phyloP scores from a whole-genome alignment of 2,888 invertebrate species.

The Phyto melanocephala region DNA sequence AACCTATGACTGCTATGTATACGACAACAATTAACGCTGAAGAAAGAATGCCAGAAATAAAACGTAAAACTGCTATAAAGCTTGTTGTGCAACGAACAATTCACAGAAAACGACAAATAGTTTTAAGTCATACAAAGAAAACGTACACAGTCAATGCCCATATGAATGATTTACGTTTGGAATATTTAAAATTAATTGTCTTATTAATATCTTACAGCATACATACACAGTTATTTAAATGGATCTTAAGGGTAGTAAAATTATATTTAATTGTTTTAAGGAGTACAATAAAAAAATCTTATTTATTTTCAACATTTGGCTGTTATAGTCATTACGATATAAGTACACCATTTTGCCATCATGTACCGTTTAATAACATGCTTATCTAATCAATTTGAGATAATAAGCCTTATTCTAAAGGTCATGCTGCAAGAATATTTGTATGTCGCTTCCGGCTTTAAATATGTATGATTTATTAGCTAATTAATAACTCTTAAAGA shows the following conservation, averaged over 20 bases:
- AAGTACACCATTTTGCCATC: neutral
- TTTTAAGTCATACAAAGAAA: neutral
- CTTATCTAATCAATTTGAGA: constrained; percentile 43
- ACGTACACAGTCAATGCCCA: neutral
- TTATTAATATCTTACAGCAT: neutral
- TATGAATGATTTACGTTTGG: neutral
- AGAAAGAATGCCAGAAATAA: neutral
- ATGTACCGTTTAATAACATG: neutral
- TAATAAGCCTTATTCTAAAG: constrained; percentile 27
- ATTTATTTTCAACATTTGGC: neutral
- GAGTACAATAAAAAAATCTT: neutral
- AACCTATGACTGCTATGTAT: constrained; percentile 3
- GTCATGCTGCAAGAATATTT: constrained; percentile 58
- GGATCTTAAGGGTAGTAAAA: neutral
- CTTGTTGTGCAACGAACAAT: neutral
- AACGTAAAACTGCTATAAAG: neutral
- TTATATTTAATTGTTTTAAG: neutral
- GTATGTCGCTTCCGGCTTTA: constrained; percentile 53
- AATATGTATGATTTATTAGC: constrained; percentile 40
- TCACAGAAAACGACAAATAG: neutral
- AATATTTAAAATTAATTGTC: constrained; percentile 33
- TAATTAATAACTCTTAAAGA: neutral
- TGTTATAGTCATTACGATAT: neutral
- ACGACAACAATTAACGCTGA: too few relatives aligned
- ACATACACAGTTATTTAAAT: constrained; percentile 6